Evolutionary conservation across 1,140 invertebrate species (phyloP).

Genomic region (Rhopalosiphum maidis): DNA sequence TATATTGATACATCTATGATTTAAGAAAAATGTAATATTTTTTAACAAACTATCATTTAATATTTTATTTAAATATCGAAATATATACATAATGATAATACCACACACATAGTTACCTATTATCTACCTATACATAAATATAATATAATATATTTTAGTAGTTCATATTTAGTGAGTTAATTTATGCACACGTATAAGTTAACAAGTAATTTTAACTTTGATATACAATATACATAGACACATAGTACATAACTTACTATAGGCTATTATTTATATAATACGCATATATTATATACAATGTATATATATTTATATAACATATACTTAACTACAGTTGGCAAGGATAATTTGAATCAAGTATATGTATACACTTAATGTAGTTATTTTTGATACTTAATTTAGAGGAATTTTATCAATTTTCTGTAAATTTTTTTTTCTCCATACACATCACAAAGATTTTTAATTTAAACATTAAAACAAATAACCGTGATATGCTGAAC

Average conservation of each 20-base stretch:
- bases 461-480: background rate
- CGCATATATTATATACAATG: no score
- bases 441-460: background rate
- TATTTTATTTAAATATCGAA: background rate
- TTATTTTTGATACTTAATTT: background rate
- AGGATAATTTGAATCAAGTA: no score
- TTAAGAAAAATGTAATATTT: background rate
- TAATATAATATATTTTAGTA: no score
- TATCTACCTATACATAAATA: no score
- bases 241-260: no score
- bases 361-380: no score
- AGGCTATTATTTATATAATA: no score
- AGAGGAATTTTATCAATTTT: background rate
- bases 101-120: no score
- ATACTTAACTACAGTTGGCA: no score
- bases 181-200: no score
- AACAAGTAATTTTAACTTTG: no score
- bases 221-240: background rate
- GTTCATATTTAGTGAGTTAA: background rate
- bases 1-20: background rate
- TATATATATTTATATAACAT: no score
- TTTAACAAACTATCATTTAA: background rate
- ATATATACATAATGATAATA: background rate
- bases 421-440: background rate
- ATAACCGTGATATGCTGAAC: background rate